These are phyloP conservation scores for Drosophila buzzatii DNA, from an alignment of 2,888 invertebrate genomes.

Conservation along the genomic window DNA sequence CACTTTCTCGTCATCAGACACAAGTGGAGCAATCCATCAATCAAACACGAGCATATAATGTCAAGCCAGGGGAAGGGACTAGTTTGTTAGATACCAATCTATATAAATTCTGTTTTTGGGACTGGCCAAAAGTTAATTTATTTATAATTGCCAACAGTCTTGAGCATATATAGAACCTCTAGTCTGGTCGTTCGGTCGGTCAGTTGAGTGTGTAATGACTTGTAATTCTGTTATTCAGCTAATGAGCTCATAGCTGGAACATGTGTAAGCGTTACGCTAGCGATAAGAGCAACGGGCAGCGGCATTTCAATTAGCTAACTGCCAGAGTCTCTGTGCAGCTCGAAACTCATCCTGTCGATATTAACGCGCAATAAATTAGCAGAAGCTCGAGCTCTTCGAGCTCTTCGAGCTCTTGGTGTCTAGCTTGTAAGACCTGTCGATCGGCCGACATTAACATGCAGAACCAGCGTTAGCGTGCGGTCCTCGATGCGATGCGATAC, in stretches of 20 bases:
- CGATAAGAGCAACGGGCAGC: constrained; percentile 62
- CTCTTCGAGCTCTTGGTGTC: constrained; percentile 8
- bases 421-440: constrained; percentile 31
- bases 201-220: constrained; percentile 77
- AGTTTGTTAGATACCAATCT: constrained; percentile 61
- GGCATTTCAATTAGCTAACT: constrained; percentile 71
- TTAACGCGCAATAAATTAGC: constrained; percentile 84
- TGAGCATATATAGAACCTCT: constrained; percentile 3
- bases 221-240: constrained; percentile 82
- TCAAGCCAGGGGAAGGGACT: constrained; percentile 31
- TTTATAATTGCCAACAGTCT: constrained; percentile 68
- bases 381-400: constrained; percentile 36
- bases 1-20: background rate
- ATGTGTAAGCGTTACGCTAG: constrained; percentile 69
- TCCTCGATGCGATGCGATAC: constrained; percentile 16
- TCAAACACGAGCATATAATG: constrained; percentile 59
- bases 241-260: constrained; percentile 67
- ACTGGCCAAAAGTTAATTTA: constrained; percentile 77
- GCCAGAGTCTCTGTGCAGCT: constrained; percentile 1
- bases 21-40: constrained; percentile 66
- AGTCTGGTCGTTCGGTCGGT: background rate
- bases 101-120: constrained; percentile 12
- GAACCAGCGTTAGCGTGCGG: constrained; percentile 43
- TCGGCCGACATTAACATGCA: constrained; percentile 60
- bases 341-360: constrained; percentile 74